Base-by-base conservation (phyloP, 2,113 vertebrate species). In the Tichodroma muraria region DNA sequence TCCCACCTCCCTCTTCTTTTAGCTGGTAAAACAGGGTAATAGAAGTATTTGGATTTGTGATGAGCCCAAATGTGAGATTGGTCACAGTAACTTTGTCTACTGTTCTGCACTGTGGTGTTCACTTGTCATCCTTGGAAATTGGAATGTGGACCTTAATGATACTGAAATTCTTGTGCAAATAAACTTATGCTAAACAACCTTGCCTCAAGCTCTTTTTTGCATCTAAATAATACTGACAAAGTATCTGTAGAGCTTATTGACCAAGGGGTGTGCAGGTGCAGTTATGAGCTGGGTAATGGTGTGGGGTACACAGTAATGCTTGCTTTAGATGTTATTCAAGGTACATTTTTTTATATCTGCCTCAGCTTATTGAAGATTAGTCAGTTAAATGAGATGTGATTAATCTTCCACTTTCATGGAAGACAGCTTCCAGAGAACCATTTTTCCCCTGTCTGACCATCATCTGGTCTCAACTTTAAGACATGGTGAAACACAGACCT, bases 91-190 rank as follows among this genome's bases (percentile, higher is more conserved):
- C 30, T 68, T 47, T 65, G 18, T 79, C 85, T 85, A 3, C 81
- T 88, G 33, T 83, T 88, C 47, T 92, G 42, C 94, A 95, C 95
- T 92, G 64, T 88, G 82, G 90, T 94, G 42, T 70, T 96, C 71
- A 78, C 54, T 77, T 96, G 45, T 76, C 49, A 35, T 81, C 66
- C 60, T 66, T 92, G 82, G 79, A 83, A 93, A 59, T 0, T 73
- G 56, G 68, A 68, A 9, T 90, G 93, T 93, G 72, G 85, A 78
- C 60, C 38, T 85, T 72, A 90, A 88, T 76, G 88, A 88, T 86
- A 75, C 76, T 96, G 80, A 80, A 90, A 80, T 92, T 86, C 76
- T 80, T 80, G 38, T 96, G 80, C 72, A 80, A 96, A 96, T 96
- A 96, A 96, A 96, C 22, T 59, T 75, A 28, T 19, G 76, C 42